Percentiles rank a stretch among this genome's conserved stretches.
Conservation (phyloP, 2,888 invertebrate genomes). For the Pseudanteris insignis region DNA sequence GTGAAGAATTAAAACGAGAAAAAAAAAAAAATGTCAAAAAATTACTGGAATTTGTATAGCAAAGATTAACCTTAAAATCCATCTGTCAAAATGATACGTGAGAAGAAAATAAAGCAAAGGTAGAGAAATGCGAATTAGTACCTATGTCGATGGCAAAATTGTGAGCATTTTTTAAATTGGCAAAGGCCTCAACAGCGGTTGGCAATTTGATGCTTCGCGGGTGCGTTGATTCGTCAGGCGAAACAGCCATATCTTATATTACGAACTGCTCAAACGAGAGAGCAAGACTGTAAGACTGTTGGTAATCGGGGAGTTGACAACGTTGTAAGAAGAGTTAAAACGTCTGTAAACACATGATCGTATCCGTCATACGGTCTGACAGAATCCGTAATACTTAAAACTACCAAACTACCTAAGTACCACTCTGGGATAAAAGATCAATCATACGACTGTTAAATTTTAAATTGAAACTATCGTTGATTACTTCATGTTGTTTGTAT, state of each 20-base stretch:
- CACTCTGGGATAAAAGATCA: no score
- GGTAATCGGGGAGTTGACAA: no score
- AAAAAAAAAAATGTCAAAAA: neutral
- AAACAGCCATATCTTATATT: slow-evolving; percentile 55
- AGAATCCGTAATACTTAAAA: no score
- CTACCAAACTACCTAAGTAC: no score
- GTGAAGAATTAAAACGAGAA: no score
- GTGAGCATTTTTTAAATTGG: slow-evolving; percentile 73
- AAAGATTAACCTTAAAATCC: slow-evolving; percentile 11
- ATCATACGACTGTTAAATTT: no score
- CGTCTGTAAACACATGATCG: no score
- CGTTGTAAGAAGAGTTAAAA: no score
- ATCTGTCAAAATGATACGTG: slow-evolving; percentile 12
- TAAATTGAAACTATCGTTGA: no score
- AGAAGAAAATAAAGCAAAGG: neutral
- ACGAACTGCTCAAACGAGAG: slow-evolving; percentile 5
- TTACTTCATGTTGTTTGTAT: no score
- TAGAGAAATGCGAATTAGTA: slow-evolving; percentile 54
- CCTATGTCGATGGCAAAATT: slow-evolving; percentile 77
- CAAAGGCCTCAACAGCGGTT: slow-evolving; percentile 70
- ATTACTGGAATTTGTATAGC: neutral
- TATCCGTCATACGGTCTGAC: no score
- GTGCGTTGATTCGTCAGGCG: slow-evolving; percentile 54
- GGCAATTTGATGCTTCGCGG: slow-evolving; percentile 69
- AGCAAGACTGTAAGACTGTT: neutral